A percentile compares a stretch with the other conserved stretches of the same genome.
Conservation (phyloP, 1,140 invertebrate species). For the Scaptomyza montana region DNA sequence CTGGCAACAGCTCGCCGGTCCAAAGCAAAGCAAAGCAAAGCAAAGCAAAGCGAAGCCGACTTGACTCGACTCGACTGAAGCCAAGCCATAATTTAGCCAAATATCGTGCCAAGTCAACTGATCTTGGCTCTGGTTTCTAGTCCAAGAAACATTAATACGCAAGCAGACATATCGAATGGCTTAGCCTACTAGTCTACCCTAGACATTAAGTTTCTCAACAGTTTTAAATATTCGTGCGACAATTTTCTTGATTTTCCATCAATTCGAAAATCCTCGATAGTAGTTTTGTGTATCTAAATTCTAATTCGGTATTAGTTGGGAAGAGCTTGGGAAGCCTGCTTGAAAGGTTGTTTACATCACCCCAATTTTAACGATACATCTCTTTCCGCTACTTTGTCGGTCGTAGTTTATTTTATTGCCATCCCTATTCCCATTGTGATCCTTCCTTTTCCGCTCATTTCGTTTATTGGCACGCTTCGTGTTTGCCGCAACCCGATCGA, state of each 20-base stretch:
- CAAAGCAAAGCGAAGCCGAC: not conserved
- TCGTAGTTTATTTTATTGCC: not conserved
- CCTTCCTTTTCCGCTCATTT: slow-evolving; percentile 43
- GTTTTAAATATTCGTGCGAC: too few relatives aligned
- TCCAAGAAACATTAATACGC: too few relatives aligned
- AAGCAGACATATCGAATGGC: not conserved
- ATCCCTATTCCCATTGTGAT: not conserved
- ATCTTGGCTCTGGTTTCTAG: slow-evolving; percentile 29
- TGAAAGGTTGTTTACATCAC: slow-evolving; percentile 27
- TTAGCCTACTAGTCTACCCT: slow-evolving; percentile 4
- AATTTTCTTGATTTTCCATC: too few relatives aligned
- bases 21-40: not conserved
- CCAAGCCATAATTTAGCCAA: slow-evolving; percentile 71
- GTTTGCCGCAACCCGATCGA: not conserved
- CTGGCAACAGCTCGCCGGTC: not conserved
- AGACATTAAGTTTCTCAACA: not conserved
- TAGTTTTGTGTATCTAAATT: too few relatives aligned
- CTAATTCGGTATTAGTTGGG: too few relatives aligned
- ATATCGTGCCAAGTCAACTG: slow-evolving; percentile 65
- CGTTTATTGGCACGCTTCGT: slow-evolving; percentile 31
- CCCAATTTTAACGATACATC: too few relatives aligned
- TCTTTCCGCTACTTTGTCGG: not conserved
- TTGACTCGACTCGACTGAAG: not conserved
- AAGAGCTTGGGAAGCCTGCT: too few relatives aligned
- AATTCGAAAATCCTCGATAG: too few relatives aligned